Evolutionary conservation across 1,140 invertebrate genomes (phyloP), one percentile per base, ranked within the genome.

Genomic region (Drosophila athabasca): DNA sequence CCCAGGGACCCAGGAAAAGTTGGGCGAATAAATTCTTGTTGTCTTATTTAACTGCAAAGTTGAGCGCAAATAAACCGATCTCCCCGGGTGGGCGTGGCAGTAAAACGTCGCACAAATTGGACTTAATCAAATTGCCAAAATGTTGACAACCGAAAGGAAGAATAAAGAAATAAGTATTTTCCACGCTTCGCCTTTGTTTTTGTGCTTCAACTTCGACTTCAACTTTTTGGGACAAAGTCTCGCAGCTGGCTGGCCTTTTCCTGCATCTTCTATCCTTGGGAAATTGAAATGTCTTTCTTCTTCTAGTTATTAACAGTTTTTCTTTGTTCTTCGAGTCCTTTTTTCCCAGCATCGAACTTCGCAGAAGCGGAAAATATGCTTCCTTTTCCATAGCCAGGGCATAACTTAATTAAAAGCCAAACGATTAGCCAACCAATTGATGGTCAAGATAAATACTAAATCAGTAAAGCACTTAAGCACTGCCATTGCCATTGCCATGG

Each of bases 51-150:
- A 82, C 82, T 88, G 83, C 66, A 79, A 88, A 87, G 79, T 85
- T 87, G 65, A 53, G 79, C 54, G 60, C 77, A 84, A 84, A 84
- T 84, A 84, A 69, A 80, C 71, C 71, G 76, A 76, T 39, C 67
- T 66, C 31, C 62, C 52, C 17, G 54, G 53, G 43, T 75, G 77
- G 77, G 70, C 55, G 80, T 75, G 74, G 68, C 68, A 77, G 58
- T 24, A 60, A 57, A 75, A 81, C 61, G 75, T 82, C 64, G 78
- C 51, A 71, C 74, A 88, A 87, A 88, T 88, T 88, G 78, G 76
- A 88, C 82, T 88, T 87, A 87, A 87, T 87, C 82, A 87, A 87
- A 87, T 87, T 85, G 82, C 50, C 60, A 76, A 76, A 84, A 77
- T 71, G 82, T 85, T 66, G 82, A 87, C 76, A 76, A 58, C 66